Conservation (phyloP, 2,113 vertebrate genomes). For the Rhegmatorhina hoffmannsi region DNA sequence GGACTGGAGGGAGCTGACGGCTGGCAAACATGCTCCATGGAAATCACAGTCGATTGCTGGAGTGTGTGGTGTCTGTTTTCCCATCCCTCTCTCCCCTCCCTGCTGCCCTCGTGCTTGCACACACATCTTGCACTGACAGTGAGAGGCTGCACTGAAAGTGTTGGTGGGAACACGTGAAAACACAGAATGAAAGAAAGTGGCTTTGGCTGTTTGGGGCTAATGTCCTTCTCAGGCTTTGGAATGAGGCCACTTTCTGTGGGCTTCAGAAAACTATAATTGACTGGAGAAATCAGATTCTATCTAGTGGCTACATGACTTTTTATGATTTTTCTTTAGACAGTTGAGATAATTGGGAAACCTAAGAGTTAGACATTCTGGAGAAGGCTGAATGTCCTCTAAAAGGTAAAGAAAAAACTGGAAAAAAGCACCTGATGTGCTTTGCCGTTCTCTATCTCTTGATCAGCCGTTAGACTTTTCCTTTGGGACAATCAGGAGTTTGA, state of each 20-base stretch:
- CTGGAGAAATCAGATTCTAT: neutral
- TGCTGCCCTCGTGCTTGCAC: neutral
- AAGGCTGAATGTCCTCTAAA: neutral
- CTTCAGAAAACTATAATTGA: neutral
- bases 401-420: neutral
- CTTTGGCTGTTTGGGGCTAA: neutral
- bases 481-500: neutral
- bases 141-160: neutral
- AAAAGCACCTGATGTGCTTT: neutral
- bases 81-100: neutral
- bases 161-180: neutral
- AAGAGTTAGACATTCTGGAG: neutral
- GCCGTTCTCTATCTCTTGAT: neutral
- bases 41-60: neutral
- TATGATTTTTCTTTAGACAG: neutral
- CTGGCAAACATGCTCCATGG: neutral
- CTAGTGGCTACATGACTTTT: neutral
- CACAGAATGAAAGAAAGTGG: neutral
- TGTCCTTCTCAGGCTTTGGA: neutral
- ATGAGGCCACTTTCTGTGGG: neutral
- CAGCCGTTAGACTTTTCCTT: neutral
- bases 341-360: neutral
- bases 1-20: neutral
- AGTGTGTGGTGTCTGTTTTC: neutral
- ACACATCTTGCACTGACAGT: too few species aligned